Conservation (phyloP, 2,113 vertebrate genomes). For the Mixornis gularis region DNA sequence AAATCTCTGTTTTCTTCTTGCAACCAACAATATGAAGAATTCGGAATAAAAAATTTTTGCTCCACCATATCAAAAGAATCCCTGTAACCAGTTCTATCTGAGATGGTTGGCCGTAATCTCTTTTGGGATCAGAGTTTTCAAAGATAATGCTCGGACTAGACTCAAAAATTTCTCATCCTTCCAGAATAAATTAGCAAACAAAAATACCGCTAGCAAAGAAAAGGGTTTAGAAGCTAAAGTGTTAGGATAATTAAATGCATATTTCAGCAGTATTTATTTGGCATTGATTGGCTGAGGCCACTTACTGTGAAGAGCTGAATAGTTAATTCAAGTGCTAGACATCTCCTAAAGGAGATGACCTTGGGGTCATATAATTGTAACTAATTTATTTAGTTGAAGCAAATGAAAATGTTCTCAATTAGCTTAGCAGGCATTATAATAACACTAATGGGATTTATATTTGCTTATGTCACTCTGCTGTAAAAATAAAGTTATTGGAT, state of each 20-base stretch:
- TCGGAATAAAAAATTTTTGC: neutral
- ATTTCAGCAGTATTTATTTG: constrained; percentile 74
- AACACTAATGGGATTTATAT: constrained; percentile 67
- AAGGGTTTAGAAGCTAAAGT: constrained; percentile 45
- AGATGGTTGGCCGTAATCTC: neutral
- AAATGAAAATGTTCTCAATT: constrained; percentile 71
- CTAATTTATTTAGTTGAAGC: constrained; percentile 74
- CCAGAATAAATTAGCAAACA: constrained; percentile 55
- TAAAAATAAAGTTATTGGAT: constrained; percentile 53
- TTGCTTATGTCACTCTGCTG: constrained; percentile 61
- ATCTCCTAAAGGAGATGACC: constrained; percentile 68
- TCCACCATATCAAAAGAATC: neutral
- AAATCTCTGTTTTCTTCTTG: neutral
- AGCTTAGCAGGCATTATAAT: constrained; percentile 65
- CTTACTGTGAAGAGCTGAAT: constrained; percentile 61
- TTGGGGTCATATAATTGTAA: constrained; percentile 67
- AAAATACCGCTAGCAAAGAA: constrained; percentile 2
- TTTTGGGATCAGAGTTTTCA: neutral
- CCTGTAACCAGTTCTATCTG: neutral
- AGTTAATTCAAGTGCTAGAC: constrained; percentile 66
- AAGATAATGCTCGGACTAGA: neutral
- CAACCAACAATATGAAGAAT: neutral
- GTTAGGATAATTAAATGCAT: constrained; percentile 70
- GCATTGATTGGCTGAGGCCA: constrained; percentile 64
- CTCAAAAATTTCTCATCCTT: constrained; percentile 33